Base-by-base conservation (phyloP, 2,888 invertebrate species). In the Eupithecia pulchellata region DNA sequence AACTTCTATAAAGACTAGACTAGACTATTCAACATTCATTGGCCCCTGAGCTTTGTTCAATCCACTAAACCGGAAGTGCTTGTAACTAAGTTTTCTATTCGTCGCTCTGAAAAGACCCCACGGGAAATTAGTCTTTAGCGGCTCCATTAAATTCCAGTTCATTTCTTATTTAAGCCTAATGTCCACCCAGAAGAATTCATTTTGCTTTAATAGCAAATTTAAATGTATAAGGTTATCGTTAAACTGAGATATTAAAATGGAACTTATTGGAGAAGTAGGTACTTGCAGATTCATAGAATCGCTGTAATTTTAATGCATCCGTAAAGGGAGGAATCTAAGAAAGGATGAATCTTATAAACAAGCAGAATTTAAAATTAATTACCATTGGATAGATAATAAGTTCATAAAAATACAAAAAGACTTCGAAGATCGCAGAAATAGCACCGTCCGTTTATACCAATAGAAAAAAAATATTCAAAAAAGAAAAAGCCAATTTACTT, bases 121-220 rank as follows among this genome's bases (percentile, higher is more conserved):
- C 66, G 91, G 91, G 91, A 92, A 91, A 91, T 92, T 89, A 86
- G 79, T 86, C 86, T 90, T 91, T 91, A 91, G 87, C 84, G 86
- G 85, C 82, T 81, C 86, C 86, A 90, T 89, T 89, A 89, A 90
- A 89, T 89, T 88, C 84, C 81, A 82, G 85, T 85, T 81, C 84
- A 86, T 89, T 85, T 82, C 84, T 86, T 88, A 88, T 89, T 89
- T 84, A 87, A 76, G 75, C 76, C 77, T 79, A 79, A 69, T 73
- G 77, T 75, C 73, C 66, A 73, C 63, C 69, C 67, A 75, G 68
- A 78, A 79, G 76, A 76, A 81, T 78, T 81, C 74, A 78, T 81
- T 77, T 72, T 65, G 69, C 57, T 73, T 76, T 76, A 66, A 74
- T 73, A 29, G 47, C 69, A 27, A 66, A 62, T 68, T 73, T 72